A percentile compares a stretch with the other conserved stretches of the same genome.
Evolutionary conservation across 2,113 vertebrate species (phyloP).

Genomic region (Sinocyclocheilus maitianheensis): DNA sequence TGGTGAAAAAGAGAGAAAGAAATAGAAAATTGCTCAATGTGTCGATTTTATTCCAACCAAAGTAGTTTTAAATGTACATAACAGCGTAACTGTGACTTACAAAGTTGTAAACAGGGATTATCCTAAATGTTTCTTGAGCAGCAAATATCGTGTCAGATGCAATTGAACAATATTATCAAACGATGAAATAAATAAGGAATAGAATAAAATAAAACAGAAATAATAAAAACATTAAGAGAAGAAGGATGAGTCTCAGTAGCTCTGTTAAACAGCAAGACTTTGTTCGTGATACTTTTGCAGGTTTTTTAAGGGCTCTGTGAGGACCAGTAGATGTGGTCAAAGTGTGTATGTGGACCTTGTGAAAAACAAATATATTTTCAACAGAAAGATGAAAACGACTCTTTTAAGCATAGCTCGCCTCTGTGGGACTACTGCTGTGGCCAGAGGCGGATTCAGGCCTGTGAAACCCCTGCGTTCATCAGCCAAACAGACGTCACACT

Average conservation of each 20-base stretch:
- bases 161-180: not conserved
- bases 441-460: not conserved
- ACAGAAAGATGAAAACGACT: not conserved
- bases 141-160: not conserved
- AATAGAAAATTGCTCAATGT: not conserved
- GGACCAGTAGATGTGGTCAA: slow-evolving; percentile 16
- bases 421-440: slow-evolving; percentile 4
- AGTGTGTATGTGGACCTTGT: not conserved
- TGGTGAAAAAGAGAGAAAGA: not conserved
- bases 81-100: not conserved
- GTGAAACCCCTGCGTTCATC: slow-evolving; percentile 38
- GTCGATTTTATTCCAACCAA: not conserved
- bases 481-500: slow-evolving; percentile 33
- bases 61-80: not conserved
- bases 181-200: too few species aligned
- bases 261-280: not conserved
- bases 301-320: slow-evolving; percentile 9
- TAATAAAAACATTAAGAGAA: not conserved
- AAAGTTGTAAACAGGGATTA: not conserved
- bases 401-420: not conserved
- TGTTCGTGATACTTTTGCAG: not conserved
- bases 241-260: not conserved
- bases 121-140: too few species aligned
- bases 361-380: slow-evolving; percentile 3
- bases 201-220: not conserved